phyloP scores from a whole-genome alignment of 2,888 invertebrate genomes.

The Amiota minor region DNA sequence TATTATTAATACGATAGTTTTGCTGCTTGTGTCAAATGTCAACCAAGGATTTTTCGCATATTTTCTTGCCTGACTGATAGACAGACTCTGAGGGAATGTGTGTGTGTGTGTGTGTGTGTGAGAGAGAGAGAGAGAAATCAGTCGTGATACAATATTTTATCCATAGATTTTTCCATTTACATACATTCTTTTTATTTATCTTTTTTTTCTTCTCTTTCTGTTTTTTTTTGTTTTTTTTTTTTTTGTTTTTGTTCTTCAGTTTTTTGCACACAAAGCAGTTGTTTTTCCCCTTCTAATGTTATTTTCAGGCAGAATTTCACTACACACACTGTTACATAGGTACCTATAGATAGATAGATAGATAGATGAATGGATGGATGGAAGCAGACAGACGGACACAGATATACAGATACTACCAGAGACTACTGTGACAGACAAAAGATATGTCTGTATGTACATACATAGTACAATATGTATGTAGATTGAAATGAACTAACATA shows the following conservation, averaged over 20 bases:
- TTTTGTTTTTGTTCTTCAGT: neutral
- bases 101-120: too few relatives aligned
- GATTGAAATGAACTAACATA: too few relatives aligned
- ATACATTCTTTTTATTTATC: neutral
- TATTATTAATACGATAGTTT: neutral
- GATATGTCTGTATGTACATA: too few relatives aligned
- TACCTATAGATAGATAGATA: too few relatives aligned
- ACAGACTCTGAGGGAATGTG: neutral
- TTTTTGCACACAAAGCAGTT: neutral
- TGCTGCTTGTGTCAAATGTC: constrained; percentile 13
- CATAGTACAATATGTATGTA: too few relatives aligned
- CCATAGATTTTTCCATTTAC: neutral
- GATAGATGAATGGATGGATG: too few relatives aligned
- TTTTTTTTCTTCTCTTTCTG: neutral
- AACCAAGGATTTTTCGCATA: constrained; percentile 11
- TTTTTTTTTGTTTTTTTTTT: neutral
- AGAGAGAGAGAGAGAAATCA: neutral
- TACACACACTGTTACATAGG: too few relatives aligned
- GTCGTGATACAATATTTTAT: neutral
- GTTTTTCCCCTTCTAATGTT: too few relatives aligned
- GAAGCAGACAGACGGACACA: too few relatives aligned
- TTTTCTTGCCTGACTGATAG: neutral
- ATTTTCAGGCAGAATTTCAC: too few relatives aligned
- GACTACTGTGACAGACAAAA: too few relatives aligned
- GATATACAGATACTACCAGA: too few relatives aligned